Evolutionary conservation across 2,113 vertebrate species (phyloP), one percentile per base, ranked within the genome.

Genomic region (Furnarius figulus): DNA sequence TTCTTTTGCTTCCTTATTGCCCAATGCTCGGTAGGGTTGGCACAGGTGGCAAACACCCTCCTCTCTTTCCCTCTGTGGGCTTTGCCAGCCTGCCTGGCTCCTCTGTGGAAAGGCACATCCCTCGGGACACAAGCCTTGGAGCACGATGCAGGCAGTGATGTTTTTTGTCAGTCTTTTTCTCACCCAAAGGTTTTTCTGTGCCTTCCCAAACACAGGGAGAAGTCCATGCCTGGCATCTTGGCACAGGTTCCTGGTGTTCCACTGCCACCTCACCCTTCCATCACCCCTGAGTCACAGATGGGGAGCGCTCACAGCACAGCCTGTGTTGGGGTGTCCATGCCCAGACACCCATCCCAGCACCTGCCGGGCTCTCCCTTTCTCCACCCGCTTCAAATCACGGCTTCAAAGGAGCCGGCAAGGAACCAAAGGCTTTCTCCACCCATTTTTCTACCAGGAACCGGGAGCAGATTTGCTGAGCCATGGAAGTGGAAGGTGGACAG

Each of bases 1-100:
- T 93, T 74, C 33, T 92, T 72, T 90, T 28, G 2, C 67, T 96
- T 97, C 95, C 95, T 90, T 59, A 88, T 97, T 97, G 90, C 92
- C 72, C 88, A 97, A 86, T 5, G 0, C n/a, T 40, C 74, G 1
- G 2, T 7, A 8, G 74, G 24, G 28, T 46, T 95, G 11, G 83
- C 58, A 63, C 40, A 76, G 95, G 75, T 75, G 82, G 63, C 72
- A 62, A 31, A 21, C 46, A 31, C 65, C 2, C 0, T 37, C 25
- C 75, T 67, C 10, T 47, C 39, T 18, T 70, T 37, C 23, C 19
- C 6, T 63, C 79, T 2, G 7, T 33, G 49, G 23, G 50, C 22
- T 56, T 72, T 25, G 2, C 37, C 53, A 76, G 14, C 73, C 53
- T 0, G 0, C 44, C 72, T 16, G 3, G 35, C 47, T 72, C 19